Percentiles rank a stretch among this genome's conserved stretches.
Evolutionary conservation across 2,797 vertebrate species (phyloP).

Genomic region (Hypotaenidia okinawae): DNA sequence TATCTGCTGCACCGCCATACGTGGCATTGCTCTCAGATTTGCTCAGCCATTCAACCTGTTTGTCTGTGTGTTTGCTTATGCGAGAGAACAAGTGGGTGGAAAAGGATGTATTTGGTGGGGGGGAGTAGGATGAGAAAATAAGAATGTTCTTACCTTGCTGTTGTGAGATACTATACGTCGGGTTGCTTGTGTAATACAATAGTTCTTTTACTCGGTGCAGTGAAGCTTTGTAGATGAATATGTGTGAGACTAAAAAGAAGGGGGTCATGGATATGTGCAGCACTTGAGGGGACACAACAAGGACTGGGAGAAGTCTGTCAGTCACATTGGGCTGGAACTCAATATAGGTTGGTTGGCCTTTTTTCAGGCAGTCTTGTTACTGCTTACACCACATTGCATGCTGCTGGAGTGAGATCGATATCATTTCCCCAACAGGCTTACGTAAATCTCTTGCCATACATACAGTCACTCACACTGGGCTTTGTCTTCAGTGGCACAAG

Average conservation of each 20-base stretch:
- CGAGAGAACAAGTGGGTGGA: background rate
- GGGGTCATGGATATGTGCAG: background rate
- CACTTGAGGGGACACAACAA: background rate
- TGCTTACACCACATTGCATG: background rate
- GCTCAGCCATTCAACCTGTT: background rate
- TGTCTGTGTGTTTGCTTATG: background rate
- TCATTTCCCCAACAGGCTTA: background rate
- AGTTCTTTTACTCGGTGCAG: background rate
- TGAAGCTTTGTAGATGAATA: background rate
- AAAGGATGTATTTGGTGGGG: background rate
- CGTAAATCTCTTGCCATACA: background rate
- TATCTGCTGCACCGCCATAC: background rate
- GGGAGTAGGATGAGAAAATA: too few relatives aligned
- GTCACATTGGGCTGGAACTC: background rate
- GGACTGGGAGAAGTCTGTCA: background rate
- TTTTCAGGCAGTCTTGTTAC: background rate
- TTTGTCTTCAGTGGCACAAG: background rate
- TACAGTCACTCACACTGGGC: background rate
- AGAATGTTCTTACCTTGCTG: background rate
- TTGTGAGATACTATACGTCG: background rate
- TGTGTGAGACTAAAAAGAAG: background rate
- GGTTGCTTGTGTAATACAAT: background rate
- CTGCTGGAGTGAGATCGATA: background rate
- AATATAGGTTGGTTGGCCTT: background rate
- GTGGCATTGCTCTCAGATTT: accelerated